Conservation (phyloP, 2,888 invertebrate genomes). For the Rotaria magnacalcarata region DNA sequence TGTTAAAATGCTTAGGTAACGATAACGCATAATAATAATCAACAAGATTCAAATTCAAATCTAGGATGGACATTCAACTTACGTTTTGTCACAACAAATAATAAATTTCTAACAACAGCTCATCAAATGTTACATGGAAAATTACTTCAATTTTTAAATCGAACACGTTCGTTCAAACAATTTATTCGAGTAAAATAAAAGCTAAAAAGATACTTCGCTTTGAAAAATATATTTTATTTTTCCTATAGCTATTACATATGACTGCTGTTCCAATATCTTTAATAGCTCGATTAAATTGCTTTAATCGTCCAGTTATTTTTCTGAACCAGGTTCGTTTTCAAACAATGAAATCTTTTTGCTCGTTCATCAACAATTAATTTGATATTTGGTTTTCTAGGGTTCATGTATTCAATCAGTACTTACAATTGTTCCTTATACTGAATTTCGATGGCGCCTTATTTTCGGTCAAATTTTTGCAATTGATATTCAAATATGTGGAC, state of each 20-base stretch:
- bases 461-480: not conserved
- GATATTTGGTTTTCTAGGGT: not conserved
- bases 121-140: conserved; percentile 10
- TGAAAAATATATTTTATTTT: not conserved
- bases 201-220: too few species aligned
- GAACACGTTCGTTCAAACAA: conserved; percentile 17
- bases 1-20: not conserved
- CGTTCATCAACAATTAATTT: not conserved
- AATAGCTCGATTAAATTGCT: conserved; percentile 3
- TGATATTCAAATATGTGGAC: conserved; percentile 30
- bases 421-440: conserved; percentile 28
- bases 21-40: not conserved
- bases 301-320: not conserved
- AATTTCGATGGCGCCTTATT: not conserved
- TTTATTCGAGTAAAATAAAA: not conserved
- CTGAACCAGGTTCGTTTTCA: not conserved
- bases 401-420: not conserved
- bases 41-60: not conserved
- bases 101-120: not conserved
- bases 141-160: conserved; percentile 3
- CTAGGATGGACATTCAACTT: not conserved
- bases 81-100: not conserved
- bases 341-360: not conserved
- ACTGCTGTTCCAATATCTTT: not conserved
- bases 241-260: conserved; percentile 16